Evolutionary conservation across 2,797 vertebrate genomes (phyloP).

Genomic region (Geotria australis): DNA sequence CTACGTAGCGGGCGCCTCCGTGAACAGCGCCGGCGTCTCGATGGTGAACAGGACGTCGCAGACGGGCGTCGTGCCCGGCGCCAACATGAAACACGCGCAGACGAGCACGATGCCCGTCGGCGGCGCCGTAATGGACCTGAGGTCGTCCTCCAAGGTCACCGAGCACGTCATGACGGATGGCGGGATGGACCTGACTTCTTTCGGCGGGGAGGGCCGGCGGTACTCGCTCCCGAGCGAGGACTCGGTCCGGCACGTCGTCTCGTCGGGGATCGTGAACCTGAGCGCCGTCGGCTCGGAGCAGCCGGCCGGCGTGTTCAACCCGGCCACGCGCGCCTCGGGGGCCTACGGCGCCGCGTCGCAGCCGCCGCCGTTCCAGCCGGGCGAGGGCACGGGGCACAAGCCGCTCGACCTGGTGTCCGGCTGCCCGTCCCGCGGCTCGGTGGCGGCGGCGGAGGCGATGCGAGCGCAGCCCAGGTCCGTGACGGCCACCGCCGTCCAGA

Average conservation of each 20-base stretch:
- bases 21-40: no score
- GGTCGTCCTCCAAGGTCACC: constrained; percentile 40
- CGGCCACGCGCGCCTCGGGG: neutral
- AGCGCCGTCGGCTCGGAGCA: constrained; percentile 39
- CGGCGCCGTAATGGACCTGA: constrained; percentile 48
- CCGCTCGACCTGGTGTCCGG: neutral
- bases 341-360: neutral
- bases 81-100: neutral
- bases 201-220: constrained; percentile 57
- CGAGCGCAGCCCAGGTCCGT: neutral
- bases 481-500: neutral
- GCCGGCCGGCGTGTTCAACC: neutral
- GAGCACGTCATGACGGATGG: constrained; percentile 95
- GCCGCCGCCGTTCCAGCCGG: neutral
- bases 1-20: no score
- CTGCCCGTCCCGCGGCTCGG: neutral
- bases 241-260: constrained; percentile 40
- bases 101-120: constrained; percentile 17
- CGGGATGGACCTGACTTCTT: constrained; percentile 88
- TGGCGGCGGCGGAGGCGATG: neutral
- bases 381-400: neutral
- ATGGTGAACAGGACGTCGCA: no score
- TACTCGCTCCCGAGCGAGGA: constrained; percentile 57
- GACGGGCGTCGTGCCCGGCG: no score
- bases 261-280: constrained; percentile 75